A percentile compares a stretch with the other conserved stretches of the same genome.
These are phyloP conservation scores for Dione vanillae DNA, from an alignment of 2,888 invertebrate species.

Conservation along the genomic window DNA sequence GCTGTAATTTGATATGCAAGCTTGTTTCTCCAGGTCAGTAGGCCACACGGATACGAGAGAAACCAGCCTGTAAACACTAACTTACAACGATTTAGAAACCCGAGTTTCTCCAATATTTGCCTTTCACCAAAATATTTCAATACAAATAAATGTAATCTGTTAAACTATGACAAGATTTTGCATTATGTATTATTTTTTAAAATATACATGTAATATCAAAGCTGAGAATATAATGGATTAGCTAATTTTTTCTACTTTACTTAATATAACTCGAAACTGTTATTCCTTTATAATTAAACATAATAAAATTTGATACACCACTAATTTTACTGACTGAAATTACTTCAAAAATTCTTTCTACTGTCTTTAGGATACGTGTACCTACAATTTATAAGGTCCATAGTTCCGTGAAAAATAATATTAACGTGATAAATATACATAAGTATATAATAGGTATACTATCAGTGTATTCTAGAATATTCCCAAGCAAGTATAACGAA, in stretches of 20 bases:
- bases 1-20: slow-evolving; percentile 46
- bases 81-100: slow-evolving; percentile 38
- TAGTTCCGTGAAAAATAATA: too few species aligned
- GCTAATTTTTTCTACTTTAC: not conserved
- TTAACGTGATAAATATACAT: too few species aligned
- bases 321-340: not conserved
- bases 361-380: not conserved
- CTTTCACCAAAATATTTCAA: slow-evolving; percentile 42
- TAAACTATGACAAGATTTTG: not conserved
- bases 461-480: not conserved
- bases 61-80: slow-evolving; percentile 45
- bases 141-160: not conserved
- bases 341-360: not conserved
- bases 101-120: slow-evolving; percentile 32
- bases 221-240: not conserved
- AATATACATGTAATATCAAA: not conserved
- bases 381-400: too few species aligned
- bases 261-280: not conserved
- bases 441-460: not conserved
- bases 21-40: slow-evolving; percentile 46
- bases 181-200: not conserved
- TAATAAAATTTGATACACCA: not conserved
- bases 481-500: not conserved
- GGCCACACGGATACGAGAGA: slow-evolving; percentile 44
- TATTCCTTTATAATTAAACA: not conserved